Evolutionary conservation across 2,797 vertebrate species (phyloP), one percentile per base, ranked within the genome.

Genomic region (Tauraco hartlaubi): DNA sequence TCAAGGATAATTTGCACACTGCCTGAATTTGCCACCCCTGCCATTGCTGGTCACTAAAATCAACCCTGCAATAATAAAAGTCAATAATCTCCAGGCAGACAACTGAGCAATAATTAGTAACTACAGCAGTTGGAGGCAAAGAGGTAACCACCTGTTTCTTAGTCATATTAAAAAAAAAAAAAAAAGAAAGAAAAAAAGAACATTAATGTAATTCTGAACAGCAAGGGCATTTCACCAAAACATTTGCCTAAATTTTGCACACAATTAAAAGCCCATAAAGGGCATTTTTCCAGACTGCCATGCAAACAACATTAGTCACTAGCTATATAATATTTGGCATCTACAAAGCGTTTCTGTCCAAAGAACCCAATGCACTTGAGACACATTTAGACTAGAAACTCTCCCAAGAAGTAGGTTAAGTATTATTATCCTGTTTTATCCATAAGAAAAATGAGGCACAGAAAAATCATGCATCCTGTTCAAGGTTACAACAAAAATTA

Each of bases 191-290:
- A 33, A 8, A 13, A 35, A 8, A 13, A 39, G 9, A 84, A 69
- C 61, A 80, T 44, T 48, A 51, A 88, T 44, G 18, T 44, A 58
- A 90, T 72, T 85, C n/a, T 63, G 37, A 95, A 94, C 35, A 80
- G 61, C 82, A 90, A 94, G 61, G 52, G 51, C 92, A 82, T 66
- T 88, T 84, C 69, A 93, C 83, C 77, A 90, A 49, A 94, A 52
- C 58, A 82, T 74, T 28, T 91, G 77, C 77, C 71, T 88, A 94
- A 92, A 95, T 79, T 59, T 21, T 1, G 3, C 61, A 79, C 6
- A 69, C 67, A 96, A 91, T 92, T 80, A 92, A 90, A 90, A 94
- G 63, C 81, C 88, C 77, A 56, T 80, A 82, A 95, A 97, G 81
- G 64, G 58, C 78, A 91, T 69, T 90, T 75, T 76, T 94, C 76